A percentile compares a stretch with the other conserved stretches of the same genome.
Conservation (phyloP, 2,797 vertebrate genomes). For the Sebastes diaconus region DNA sequence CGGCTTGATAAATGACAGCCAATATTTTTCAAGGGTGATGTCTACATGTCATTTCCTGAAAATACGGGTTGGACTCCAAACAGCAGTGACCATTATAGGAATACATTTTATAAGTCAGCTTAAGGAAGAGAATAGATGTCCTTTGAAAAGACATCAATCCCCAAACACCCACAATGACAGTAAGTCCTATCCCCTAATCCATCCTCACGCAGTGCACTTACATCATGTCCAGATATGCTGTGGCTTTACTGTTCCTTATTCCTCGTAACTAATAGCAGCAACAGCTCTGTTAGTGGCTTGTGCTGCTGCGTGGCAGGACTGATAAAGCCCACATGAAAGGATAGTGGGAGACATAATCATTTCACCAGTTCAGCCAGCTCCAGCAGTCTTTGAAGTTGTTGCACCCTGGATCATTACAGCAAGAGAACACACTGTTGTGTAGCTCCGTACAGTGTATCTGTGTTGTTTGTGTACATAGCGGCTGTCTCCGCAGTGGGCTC, state of each 20-base stretch:
- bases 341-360: conserved; percentile 67
- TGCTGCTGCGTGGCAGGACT: conserved; percentile 57
- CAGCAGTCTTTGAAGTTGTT: conserved; percentile 63
- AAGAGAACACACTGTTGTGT: conserved; percentile 40
- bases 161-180: conserved; percentile 64
- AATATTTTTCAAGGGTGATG: conserved; percentile 60
- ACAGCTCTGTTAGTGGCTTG: conserved; percentile 63
- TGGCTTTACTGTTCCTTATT: conserved; percentile 67
- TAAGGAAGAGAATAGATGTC: conserved; percentile 56
- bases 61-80: conserved; percentile 34
- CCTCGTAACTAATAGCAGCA: conserved; percentile 79
- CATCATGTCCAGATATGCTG: conserved; percentile 59
- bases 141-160: conserved; percentile 70
- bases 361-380: conserved; percentile 64
- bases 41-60: conserved; percentile 61
- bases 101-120: conserved; percentile 54
- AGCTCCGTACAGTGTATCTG: conserved; percentile 18
- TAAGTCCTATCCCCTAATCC: conserved; percentile 62
- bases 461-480: conserved; percentile 36
- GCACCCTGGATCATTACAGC: conserved; percentile 65
- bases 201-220: conserved; percentile 49
- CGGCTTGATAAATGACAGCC: conserved; percentile 54
- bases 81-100: conserved; percentile 35
- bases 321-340: conserved; percentile 71
- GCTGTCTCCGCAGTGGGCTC: conserved; percentile 15